Percentiles rank a stretch among this genome's conserved stretches.
phyloP scores from a whole-genome alignment of 2,888 invertebrate species.

The Ganaspis brasiliensis region DNA sequence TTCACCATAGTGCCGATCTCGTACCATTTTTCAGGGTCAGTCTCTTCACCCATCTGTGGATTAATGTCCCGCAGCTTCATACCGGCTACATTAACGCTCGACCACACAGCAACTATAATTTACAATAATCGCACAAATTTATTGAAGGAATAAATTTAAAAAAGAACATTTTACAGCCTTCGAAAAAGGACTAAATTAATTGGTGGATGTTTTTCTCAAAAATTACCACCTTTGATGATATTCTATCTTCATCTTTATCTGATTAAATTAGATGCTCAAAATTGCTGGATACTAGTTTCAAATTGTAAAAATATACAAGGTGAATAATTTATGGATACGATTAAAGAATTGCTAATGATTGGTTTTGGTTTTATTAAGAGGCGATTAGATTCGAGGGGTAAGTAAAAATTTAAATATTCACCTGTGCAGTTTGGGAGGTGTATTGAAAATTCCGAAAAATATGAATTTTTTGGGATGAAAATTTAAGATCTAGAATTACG shows the following conservation, averaged over 20 bases:
- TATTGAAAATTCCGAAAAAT: too few species aligned
- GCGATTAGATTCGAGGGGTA: too few species aligned
- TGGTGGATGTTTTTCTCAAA: background rate
- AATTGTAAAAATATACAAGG: background rate
- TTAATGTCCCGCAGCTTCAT: constrained; percentile 83
- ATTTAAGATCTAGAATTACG: too few species aligned
- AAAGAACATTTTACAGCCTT: constrained; percentile 15
- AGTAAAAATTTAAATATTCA: too few species aligned
- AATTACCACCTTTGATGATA: constrained; percentile 21
- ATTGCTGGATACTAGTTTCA: background rate
- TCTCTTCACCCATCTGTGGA: constrained; percentile 82
- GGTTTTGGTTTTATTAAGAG: too few species aligned
- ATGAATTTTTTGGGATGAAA: too few species aligned
- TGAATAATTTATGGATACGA: background rate
- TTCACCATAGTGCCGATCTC: constrained; percentile 72
- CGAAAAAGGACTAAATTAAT: constrained; percentile 1
- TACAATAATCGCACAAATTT: constrained; percentile 44
- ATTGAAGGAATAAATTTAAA: constrained; percentile 34
- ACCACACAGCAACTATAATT: constrained; percentile 84
- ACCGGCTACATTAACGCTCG: constrained; percentile 84
- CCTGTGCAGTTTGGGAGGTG: too few species aligned
- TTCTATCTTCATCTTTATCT: constrained; percentile 3
- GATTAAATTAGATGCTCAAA: background rate
- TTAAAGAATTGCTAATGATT: too few species aligned
- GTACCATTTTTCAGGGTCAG: constrained; percentile 83